A percentile compares a stretch with the other conserved stretches of the same genome.
Evolutionary conservation across 2,797 vertebrate species (phyloP).

Genomic region (Falco rusticolus): DNA sequence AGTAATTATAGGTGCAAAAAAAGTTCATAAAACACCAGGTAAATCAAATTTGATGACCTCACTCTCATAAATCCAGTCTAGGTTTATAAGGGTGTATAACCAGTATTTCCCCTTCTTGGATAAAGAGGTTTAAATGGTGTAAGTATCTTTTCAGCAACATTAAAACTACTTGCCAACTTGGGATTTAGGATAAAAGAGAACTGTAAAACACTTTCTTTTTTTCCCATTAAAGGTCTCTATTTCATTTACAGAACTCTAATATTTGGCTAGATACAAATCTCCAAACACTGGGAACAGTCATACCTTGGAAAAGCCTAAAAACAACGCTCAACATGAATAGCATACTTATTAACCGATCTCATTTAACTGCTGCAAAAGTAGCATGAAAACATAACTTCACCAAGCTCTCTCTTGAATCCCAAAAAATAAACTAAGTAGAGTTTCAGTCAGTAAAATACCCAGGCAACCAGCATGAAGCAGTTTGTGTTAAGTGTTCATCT

Average conservation of each 20-base stretch:
- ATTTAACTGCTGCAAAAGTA: constrained; percentile 7
- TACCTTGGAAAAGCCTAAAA: neutral
- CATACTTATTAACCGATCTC: neutral
- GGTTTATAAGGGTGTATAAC: neutral
- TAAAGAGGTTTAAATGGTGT: neutral
- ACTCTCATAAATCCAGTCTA: neutral
- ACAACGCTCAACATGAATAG: neutral
- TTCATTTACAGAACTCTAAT: neutral
- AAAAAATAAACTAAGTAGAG: neutral
- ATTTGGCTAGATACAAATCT: neutral
- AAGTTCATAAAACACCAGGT: neutral
- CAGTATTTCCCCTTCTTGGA: neutral
- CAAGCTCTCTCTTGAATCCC: neutral
- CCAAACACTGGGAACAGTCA: neutral
- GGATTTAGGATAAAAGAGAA: constrained; percentile 11
- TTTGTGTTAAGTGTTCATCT: neutral
- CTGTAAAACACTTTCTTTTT: neutral
- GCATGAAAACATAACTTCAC: neutral
- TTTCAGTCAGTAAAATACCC: neutral
- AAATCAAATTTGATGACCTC: neutral
- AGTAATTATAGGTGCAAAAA: neutral
- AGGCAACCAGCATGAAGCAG: neutral
- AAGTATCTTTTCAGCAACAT: neutral
- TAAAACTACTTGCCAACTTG: neutral
- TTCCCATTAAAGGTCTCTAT: neutral